phyloP scores from a whole-genome alignment of 2,797 vertebrate genomes.

The Phoxinus dragarum region DNA sequence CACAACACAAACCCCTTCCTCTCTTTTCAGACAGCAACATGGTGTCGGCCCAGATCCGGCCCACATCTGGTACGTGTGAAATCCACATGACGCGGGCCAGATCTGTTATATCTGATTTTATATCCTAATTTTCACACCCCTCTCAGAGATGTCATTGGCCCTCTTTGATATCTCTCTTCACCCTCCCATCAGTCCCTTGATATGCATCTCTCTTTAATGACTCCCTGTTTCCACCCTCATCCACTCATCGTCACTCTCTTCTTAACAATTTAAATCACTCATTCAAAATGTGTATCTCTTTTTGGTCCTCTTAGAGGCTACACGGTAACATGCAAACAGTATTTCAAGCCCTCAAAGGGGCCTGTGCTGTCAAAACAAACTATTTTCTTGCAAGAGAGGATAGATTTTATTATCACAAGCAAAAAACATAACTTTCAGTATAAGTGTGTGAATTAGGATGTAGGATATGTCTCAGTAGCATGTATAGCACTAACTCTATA shows the following conservation, averaged over 20 bases:
- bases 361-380: neutral
- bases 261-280: neutral
- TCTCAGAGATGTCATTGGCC: neutral
- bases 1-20: too few relatives aligned
- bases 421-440: neutral
- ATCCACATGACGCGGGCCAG: too few relatives aligned
- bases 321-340: too few relatives aligned
- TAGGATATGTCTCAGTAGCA: neutral
- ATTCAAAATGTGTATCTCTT: neutral
- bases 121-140: neutral
- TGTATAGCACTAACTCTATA: neutral
- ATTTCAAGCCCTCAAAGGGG: neutral
- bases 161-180: constrained; percentile 10
- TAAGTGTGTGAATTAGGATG: neutral
- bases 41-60: too few relatives aligned
- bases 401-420: neutral
- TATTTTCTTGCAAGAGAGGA: neutral
- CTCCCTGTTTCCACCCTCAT: neutral
- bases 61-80: too few relatives aligned
- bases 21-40: too few relatives aligned
- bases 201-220: neutral
- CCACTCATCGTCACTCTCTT: neutral
- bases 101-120: neutral
- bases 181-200: constrained; percentile 9
- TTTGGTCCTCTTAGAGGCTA: neutral